Evolutionary conservation across 2,113 vertebrate species (phyloP), one percentile per base, ranked within the genome.

Genomic region (Bostrychus sinensis): DNA sequence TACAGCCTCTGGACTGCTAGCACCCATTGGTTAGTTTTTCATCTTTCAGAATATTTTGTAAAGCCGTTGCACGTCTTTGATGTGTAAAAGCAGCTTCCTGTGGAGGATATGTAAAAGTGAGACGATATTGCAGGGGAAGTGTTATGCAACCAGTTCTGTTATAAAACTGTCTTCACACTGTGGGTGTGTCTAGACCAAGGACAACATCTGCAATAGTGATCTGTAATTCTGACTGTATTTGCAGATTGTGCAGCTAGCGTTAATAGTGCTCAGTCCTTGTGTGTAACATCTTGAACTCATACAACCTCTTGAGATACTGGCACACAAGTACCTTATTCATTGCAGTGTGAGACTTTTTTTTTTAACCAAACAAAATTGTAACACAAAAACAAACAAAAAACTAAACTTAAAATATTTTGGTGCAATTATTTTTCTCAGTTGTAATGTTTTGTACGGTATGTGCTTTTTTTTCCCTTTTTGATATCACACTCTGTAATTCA

Each of bases 161-260:
- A 53, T 57, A 70, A 61, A 34, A n/a, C 41, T 55, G 62, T 62
- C 51, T 39, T 32, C 54, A 66, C 50, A 26, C 22, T 4, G 30
- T 61, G 54, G 12, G 26, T 28, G 20, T 39, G 38, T 5, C 48
- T 16, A 6, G 11, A 13, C 13, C 12, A 22, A 20, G 8, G 23
- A 14, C 46, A 16, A 7, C 22, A 26, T 11, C 13, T 38, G 4
- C 9, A 38, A 38, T 32, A 2, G 30, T 32, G 30, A 32, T 8
- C 13, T 3, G 36, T 34, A 43, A 23, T 14, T 14, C 22, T 23
- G 20, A 23, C 4, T 34, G 32, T 10, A 5, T 23, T 12, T 14
- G 12, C 11, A 46, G 22, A 14, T 11, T 38, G 28, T 30, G 3
- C 28, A 30, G 4, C 3, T 3, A 32, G 5, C 5, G 30, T 3